phyloP scores from a whole-genome alignment of 2,797 vertebrate species.

The Intellagama lesueurii region DNA sequence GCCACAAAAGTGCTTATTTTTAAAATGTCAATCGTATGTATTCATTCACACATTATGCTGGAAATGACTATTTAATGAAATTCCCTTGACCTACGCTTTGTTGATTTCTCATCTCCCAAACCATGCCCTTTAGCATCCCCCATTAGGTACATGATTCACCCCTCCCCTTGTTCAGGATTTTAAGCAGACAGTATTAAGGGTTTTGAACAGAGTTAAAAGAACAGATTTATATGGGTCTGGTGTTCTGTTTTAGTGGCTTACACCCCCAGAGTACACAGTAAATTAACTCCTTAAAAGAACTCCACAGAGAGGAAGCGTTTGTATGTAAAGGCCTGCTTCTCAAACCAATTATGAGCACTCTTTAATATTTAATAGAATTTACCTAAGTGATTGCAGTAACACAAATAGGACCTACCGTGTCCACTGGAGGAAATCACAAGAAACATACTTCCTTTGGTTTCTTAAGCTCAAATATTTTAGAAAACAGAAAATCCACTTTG shows the following conservation, averaged over 20 bases:
- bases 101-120: conserved; percentile 18
- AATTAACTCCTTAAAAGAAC: conserved; percentile 31
- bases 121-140: not conserved
- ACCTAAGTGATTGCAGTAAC: conserved; percentile 7
- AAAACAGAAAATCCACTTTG: not conserved
- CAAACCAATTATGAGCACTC: conserved; percentile 9
- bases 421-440: not conserved
- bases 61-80: conserved; percentile 20
- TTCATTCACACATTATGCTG: conserved; percentile 12
- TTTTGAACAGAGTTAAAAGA: conserved; percentile 10
- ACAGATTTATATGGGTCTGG: not conserved
- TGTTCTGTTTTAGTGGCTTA: conserved; percentile 10
- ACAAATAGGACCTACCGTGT: not conserved
- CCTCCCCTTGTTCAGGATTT: not conserved
- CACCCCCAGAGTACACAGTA: not conserved
- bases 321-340: conserved; percentile 9
- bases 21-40: conserved; percentile 34
- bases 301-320: not conserved
- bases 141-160: not conserved
- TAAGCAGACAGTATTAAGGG: not conserved
- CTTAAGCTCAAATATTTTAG: not conserved
- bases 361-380: conserved; percentile 41
- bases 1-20: not conserved
- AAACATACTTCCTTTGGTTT: not conserved
- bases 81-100: conserved; percentile 15